These are phyloP conservation scores for Agrenia bidenticulata DNA, from an alignment of 2,888 invertebrate genomes.

Conservation along the genomic window DNA sequence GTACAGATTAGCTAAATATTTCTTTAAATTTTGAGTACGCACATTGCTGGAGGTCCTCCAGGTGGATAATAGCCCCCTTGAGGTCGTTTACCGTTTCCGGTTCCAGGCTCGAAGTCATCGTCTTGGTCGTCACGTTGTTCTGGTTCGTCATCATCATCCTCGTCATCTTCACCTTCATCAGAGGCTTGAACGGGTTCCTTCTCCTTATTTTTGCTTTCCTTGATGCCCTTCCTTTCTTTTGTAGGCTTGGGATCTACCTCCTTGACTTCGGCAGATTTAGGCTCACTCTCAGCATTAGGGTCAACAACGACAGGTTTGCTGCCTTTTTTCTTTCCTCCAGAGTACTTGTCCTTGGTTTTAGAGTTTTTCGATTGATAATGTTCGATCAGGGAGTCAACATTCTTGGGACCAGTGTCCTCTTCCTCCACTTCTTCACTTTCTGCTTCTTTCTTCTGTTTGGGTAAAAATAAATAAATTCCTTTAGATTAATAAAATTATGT, in stretches of 20 bases:
- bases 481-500: too few relatives aligned
- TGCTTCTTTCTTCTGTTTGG: constrained; percentile 12
- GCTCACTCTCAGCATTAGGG: constrained; percentile 16
- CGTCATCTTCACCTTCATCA: constrained; percentile 44
- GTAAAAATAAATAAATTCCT: too few relatives aligned
- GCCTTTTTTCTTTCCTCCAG: constrained; percentile 31
- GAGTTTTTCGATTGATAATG: constrained; percentile 49
- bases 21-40: constrained; percentile 23
- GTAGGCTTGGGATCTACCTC: constrained; percentile 18
- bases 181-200: constrained; percentile 16
- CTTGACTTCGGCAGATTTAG: constrained; percentile 17
- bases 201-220: constrained; percentile 33
- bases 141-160: constrained; percentile 44
- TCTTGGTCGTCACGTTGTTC: constrained; percentile 37
- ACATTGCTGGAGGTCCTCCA: constrained; percentile 51
- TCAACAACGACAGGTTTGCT: constrained; percentile 40
- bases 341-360: constrained; percentile 45
- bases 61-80: constrained; percentile 51
- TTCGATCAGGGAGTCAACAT: constrained; percentile 48
- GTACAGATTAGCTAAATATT: not conserved
- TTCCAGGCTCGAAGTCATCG: constrained; percentile 44
- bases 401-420: constrained; percentile 32
- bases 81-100: constrained; percentile 46
- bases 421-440: constrained; percentile 50
- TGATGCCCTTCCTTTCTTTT: constrained; percentile 39